Base-by-base conservation (phyloP, 1,140 invertebrate genomes). In the Pseudomyrmex pallidus region DNA sequence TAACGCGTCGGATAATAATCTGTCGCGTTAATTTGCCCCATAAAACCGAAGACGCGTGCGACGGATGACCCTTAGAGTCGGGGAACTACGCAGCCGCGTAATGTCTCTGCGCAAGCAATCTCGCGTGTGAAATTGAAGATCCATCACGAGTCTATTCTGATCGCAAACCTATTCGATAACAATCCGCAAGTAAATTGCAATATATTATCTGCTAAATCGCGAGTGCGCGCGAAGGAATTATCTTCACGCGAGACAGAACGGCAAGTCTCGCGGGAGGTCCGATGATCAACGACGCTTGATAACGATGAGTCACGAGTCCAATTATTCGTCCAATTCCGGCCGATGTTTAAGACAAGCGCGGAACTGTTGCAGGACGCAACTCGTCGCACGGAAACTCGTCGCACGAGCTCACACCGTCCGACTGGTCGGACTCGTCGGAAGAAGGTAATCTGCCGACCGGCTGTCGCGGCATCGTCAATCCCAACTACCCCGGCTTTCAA, bases 401-500 rank as follows among this genome's bases (percentile, higher is more conserved):
- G 12, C 90, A 90, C 74, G 91, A 94, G 7, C 73, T 83, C 22
- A 89, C 92, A 20, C 91, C 92, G 15, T 93, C 92, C 44, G 94
- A 94, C 62, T 94, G 93, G 91, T 94, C 93, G 15, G 94, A 94
- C 74, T 93, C 88, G 85, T 93, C 92, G 25, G 93, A 94, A 46
- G 94, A 94, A 52, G 92, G 89, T 20, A 94, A 92, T 63, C 73
- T 91, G 1, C 91, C 91, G 0, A 68, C 89, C 7, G 87, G 90
- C 61, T 93, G 92, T 44, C 95, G 96, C 84, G 96, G 96, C 61
- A 97, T 97, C 78, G 96, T 97, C 85, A 97, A 97, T 93, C 97
- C 96, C 9, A 97, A 97, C 92, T 97, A 97, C 92, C 96, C 96
- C 9, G 96, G 97, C 91, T 95, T 95, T 77, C 93, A 95, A 74